Base-by-base conservation (phyloP, 2,113 vertebrate species). In the Daphoenositta chrysoptera region DNA sequence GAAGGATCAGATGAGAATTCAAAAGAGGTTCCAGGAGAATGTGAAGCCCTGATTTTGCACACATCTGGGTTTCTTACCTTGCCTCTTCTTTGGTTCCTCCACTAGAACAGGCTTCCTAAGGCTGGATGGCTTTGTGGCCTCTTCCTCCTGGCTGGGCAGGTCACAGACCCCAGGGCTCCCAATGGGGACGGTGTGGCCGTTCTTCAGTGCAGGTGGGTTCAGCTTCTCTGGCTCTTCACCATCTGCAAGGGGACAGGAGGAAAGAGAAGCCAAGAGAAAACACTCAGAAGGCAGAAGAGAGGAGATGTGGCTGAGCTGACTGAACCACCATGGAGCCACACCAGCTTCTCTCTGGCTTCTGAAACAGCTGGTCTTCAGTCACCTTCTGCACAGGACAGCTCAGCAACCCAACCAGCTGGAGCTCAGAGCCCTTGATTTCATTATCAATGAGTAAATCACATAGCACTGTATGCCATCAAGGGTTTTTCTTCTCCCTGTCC, bases 171-270 rank as follows among this genome's bases (percentile, higher is more conserved):
- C 79, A 0, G 93, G 13, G 24, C 64, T 94, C 17, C 97, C 96
- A 2, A 98, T 56, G 7, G 99, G 99, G 40, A 98, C 90, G 0
- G 99, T 99, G 85, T 99, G 99, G 86, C 99, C 99, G n/a, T 99
- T 99, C 97, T 99, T 99, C 94, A 99, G 96, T 3, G 98, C 95
- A 13, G 96, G 82, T 1, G 97, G 98, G 96, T 97, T 98, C 81
- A 97, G 65, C 92, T 98, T 98, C 48, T 98, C 98, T 21, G 96
- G n/a, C 18, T 99, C 98, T 50, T 98, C 98, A 76, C 87, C 96
- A 89, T 97, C 98, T 98, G 96, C 64, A 89, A 72, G 83, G 69
- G 68, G 66, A 24, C 1, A 4, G 61, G 72, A 86, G 33, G 58
- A 76, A 39, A 91, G 18, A 48, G 45, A 35, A 76, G 77, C 92